Percentiles rank a stretch among this genome's conserved stretches.
These are phyloP conservation scores for Callyntrura sp. DNA, from an alignment of 2,888 invertebrate species.

Conservation along the genomic window DNA sequence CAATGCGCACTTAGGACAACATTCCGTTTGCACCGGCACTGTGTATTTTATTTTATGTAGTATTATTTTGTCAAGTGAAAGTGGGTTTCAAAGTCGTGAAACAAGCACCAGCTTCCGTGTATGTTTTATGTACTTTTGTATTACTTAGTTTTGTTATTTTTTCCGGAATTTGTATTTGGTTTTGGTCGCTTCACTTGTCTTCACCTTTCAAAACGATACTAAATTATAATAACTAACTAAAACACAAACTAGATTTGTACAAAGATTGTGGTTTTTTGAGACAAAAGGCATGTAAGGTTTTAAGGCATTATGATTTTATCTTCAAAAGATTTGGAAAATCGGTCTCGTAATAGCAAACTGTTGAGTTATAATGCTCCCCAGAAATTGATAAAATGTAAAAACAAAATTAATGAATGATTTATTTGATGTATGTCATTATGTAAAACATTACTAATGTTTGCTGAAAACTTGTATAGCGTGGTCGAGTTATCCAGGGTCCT, in stretches of 20 bases:
- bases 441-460: not conserved
- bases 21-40: not conserved
- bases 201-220: conserved; percentile 7
- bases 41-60: not conserved
- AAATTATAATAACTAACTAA: conserved; percentile 14
- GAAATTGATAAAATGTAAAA: not conserved
- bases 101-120: conserved; percentile 21
- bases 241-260: not conserved
- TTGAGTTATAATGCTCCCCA: not conserved
- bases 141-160: not conserved
- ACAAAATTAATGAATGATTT: not conserved
- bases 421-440: not conserved
- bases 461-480: conserved; percentile 76
- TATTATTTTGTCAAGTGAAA: not conserved
- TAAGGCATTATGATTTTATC: not conserved
- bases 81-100: conserved; percentile 1
- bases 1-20: not conserved
- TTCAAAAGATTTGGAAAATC: not conserved
- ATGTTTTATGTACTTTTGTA: not conserved
- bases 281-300: not conserved
- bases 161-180: conserved; percentile 20
- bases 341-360: not conserved
- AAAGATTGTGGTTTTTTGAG: not conserved
- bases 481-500: conserved; percentile 82
- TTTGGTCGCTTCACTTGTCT: conserved; percentile 20